Base-by-base conservation (phyloP, 2,888 invertebrate genomes). In the Megastigmus dorsalis region DNA sequence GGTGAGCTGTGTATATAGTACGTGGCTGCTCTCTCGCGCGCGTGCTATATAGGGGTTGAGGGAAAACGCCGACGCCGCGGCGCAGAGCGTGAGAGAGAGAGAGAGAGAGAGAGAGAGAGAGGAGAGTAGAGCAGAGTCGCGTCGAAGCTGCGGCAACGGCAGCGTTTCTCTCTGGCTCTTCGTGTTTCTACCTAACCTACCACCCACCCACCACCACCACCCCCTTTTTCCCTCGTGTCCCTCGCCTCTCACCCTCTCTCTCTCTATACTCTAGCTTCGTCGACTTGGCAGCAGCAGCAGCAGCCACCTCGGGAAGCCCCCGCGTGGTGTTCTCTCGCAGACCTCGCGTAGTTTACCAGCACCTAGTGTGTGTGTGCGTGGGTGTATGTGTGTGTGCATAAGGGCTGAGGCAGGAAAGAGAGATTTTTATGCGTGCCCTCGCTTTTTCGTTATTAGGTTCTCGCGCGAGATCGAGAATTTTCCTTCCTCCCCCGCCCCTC, bases 381-480 rank as follows among this genome's bases (percentile, higher is more conserved):
- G n/a, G n/a, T n/a, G n/a, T n/a, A n/a, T n/a, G n/a, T n/a, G n/a
- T n/a, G n/a, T n/a, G n/a, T n/a, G n/a, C n/a, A n/a, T n/a, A n/a
- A n/a, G n/a, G n/a, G n/a, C n/a, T n/a, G n/a, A n/a, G n/a, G n/a
- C n/a, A n/a, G n/a, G 41, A 41, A n/a, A 41, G 41, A 41, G 41
- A 41, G 41, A 41, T 10, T 18, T 18, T 15, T 2, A 6, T 6
- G 66, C 79, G 78, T 78, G 80, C 80, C 81, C 80, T 82, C 81
- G 78, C 78, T 80, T 38, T 13, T 38, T 13, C 13, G 6, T 13
- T 13, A 38, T 6, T 38, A 38, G 38, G 2, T 13, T 10, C 13
- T 7, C n/a, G n/a, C n/a, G n/a, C n/a, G n/a, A n/a, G n/a, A n/a
- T n/a, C n/a, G n/a, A n/a, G n/a, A n/a, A n/a, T n/a, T n/a, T n/a